phyloP scores from a whole-genome alignment of 2,113 vertebrate genomes.

The Macaca mulatta region DNA sequence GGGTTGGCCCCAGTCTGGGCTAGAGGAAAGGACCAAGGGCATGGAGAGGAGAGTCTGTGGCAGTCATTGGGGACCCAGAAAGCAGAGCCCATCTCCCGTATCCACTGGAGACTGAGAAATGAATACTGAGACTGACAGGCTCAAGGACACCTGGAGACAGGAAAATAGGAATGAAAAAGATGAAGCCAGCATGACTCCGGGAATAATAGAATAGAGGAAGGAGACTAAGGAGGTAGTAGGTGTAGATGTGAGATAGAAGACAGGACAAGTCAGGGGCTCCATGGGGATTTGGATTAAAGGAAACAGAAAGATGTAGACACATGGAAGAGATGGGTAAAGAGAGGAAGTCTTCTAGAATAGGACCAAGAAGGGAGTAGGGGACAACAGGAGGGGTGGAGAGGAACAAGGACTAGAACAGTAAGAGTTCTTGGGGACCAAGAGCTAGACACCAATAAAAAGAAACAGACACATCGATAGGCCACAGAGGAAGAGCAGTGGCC shows the following conservation, averaged over 20 bases:
- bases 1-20: neutral
- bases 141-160: neutral
- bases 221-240: neutral
- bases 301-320: neutral
- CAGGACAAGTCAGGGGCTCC: neutral
- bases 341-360: neutral
- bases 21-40: constrained; percentile 1
- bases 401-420: neutral
- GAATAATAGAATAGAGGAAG: constrained; percentile 6
- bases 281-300: neutral
- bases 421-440: neutral
- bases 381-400: neutral
- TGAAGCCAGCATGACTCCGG: neutral
- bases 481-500: neutral
- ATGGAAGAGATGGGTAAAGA: neutral
- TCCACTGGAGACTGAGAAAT: neutral
- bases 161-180: neutral
- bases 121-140: neutral
- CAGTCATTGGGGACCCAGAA: neutral
- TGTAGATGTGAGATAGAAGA: neutral
- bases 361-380: neutral
- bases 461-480: neutral
- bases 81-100: neutral
- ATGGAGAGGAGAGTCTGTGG: neutral
- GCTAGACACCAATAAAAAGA: neutral